phyloP scores from a whole-genome alignment of 2,888 invertebrate genomes.

The Tetragnatha montana region DNA sequence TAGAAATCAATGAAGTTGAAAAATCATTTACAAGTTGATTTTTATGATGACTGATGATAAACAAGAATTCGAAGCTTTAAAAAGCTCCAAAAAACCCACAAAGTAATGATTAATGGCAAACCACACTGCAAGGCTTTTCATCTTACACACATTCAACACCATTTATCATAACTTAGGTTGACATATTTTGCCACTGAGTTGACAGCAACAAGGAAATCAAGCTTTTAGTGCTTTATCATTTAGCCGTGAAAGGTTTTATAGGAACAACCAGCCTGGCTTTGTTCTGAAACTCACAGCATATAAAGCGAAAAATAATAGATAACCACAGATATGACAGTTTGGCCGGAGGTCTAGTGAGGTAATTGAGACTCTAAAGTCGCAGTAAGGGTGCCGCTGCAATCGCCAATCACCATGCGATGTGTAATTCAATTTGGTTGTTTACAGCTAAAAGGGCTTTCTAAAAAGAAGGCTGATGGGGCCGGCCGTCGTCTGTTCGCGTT shows the following conservation, averaged over 20 bases:
- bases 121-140: slow-evolving; percentile 12
- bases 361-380: slow-evolving; percentile 43
- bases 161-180: slow-evolving; percentile 58
- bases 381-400: slow-evolving; percentile 17
- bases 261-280: slow-evolving; percentile 20
- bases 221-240: slow-evolving; percentile 66
- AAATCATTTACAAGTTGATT: slow-evolving; percentile 17
- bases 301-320: slow-evolving; percentile 17
- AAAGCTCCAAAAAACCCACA: slow-evolving; percentile 19
- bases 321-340: slow-evolving; percentile 11
- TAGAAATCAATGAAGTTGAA: not conserved
- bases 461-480: slow-evolving; percentile 4
- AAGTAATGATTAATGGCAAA: slow-evolving; percentile 42
- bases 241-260: slow-evolving; percentile 53
- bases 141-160: slow-evolving; percentile 28
- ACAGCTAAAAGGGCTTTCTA: not conserved
- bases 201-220: slow-evolving; percentile 65
- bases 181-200: slow-evolving; percentile 54
- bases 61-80: slow-evolving; percentile 2
- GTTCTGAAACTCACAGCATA: slow-evolving; percentile 11
- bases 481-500: slow-evolving; percentile 17
- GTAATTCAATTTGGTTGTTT: slow-evolving; percentile 46
- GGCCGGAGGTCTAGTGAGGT: slow-evolving; percentile 7
- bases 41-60: slow-evolving; percentile 39
- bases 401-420: not conserved